Evolutionary conservation across 2,888 invertebrate genomes (phyloP).

Genomic region (Nipponacmea schrenckii): DNA sequence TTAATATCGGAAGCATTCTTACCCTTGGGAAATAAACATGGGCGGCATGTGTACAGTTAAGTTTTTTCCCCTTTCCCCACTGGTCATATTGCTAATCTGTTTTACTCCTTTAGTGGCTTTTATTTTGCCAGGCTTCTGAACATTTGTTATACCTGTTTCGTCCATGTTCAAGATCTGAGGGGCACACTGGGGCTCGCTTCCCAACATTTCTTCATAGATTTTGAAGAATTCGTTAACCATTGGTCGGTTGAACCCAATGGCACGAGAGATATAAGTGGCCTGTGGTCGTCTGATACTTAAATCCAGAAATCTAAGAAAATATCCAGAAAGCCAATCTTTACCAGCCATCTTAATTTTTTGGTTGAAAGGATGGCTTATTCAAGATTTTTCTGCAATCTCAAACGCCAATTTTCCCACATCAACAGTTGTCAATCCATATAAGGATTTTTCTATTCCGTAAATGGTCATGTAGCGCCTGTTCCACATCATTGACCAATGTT

Average conservation of each 20-base stretch:
- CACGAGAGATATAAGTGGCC: too few species aligned
- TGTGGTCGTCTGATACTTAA: too few species aligned
- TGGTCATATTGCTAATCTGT: slow-evolving; percentile 17
- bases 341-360: slow-evolving; percentile 10
- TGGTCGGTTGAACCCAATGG: neutral
- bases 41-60: slow-evolving; percentile 24
- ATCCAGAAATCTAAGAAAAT: neutral
- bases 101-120: slow-evolving; percentile 16
- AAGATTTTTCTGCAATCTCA: neutral
- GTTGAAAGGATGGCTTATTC: slow-evolving; percentile 11
- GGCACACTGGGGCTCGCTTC: neutral
- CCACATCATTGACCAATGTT: slow-evolving; percentile 2
- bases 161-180: neutral
- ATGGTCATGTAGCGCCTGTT: neutral
- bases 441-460: slow-evolving; percentile 6
- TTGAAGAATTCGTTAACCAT: slow-evolving; percentile 35
- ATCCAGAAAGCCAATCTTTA: slow-evolving; percentile 12
- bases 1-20: too few species aligned
- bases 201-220: neutral
- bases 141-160: too few species aligned
- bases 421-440: slow-evolving; percentile 12
- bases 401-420: too few species aligned
- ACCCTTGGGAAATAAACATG: slow-evolving; percentile 36
- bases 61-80: slow-evolving; percentile 24
- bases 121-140: neutral